Percentiles rank a stretch among this genome's conserved stretches.
phyloP scores from a whole-genome alignment of 2,797 vertebrate genomes.

The Vireo griseus region DNA sequence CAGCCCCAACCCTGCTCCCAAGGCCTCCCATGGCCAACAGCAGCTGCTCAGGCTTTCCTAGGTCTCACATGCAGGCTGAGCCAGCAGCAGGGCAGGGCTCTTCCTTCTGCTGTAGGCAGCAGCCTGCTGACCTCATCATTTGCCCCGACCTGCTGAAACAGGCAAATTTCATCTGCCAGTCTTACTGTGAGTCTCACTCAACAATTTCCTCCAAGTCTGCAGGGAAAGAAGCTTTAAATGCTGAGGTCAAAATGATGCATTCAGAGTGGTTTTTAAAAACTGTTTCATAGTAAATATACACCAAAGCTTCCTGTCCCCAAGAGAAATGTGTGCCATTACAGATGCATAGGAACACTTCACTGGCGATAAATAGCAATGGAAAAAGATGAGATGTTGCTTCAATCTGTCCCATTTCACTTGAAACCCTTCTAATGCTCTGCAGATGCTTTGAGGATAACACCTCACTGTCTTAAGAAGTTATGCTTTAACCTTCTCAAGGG shows the following conservation, averaged over 20 bases:
- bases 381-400: neutral
- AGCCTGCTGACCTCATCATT: neutral
- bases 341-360: neutral
- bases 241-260: neutral
- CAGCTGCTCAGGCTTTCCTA: neutral
- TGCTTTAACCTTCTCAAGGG: neutral
- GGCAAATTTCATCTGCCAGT: neutral
- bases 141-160: neutral
- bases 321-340: neutral
- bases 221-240: neutral
- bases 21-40: neutral
- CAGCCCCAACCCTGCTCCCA: neutral
- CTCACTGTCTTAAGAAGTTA: neutral
- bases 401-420: neutral
- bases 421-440: neutral
- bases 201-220: accelerated
- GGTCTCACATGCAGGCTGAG: neutral
- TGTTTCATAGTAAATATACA: neutral
- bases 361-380: neutral
- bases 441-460: neutral
- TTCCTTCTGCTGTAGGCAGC: neutral
- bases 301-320: neutral
- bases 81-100: neutral
- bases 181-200: neutral
- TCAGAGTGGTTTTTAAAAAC: neutral